phyloP scores from a whole-genome alignment of 2,113 vertebrate species.

The Sorex fumeus region DNA sequence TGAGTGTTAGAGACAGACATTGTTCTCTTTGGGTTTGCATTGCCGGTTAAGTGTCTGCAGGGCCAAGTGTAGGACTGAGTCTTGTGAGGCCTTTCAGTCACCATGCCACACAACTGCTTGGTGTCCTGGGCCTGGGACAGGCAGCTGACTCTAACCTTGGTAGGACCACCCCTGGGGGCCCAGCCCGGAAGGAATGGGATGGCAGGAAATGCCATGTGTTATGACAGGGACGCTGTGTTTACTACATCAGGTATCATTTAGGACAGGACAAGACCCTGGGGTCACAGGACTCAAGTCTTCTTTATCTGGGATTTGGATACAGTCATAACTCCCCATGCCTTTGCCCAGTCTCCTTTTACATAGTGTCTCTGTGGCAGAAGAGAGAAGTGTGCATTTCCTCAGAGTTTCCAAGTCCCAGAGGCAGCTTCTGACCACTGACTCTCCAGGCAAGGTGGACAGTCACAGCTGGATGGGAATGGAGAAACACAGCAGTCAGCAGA shows the following conservation, averaged over 20 bases:
- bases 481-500: too few relatives aligned
- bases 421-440: background rate
- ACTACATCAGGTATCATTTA: background rate
- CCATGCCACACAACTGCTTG: background rate
- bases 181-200: background rate
- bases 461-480: background rate
- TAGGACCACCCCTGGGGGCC: background rate
- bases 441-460: background rate
- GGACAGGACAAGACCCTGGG: background rate
- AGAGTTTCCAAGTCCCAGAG: background rate
- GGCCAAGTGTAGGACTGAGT: rapidly evolving
- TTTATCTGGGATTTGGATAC: slow-evolving; percentile 40
- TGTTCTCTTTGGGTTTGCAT: background rate
- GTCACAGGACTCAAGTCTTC: slow-evolving; percentile 8
- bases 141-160: background rate
- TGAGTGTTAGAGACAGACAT: background rate
- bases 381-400: slow-evolving; percentile 21
- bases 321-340: background rate
- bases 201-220: background rate
- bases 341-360: background rate
- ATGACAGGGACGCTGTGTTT: background rate
- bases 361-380: background rate
- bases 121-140: background rate
- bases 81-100: background rate
- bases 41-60: background rate